Evolutionary conservation across 2,888 invertebrate genomes (phyloP).

Genomic region (Lasioglossum morio): DNA sequence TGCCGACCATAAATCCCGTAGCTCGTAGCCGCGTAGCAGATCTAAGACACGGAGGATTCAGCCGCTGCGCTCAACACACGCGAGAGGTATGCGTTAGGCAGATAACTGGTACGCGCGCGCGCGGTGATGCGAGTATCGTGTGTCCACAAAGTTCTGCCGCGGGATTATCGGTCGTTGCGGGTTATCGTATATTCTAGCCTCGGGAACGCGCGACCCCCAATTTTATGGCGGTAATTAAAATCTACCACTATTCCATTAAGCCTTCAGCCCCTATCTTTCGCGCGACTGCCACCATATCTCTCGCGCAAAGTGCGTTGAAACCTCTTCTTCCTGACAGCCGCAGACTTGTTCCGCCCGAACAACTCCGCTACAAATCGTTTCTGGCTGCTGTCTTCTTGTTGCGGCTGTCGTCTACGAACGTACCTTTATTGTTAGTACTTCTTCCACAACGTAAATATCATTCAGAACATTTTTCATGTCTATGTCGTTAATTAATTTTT

Average conservation of each 20-base stretch:
- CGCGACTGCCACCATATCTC: not conserved
- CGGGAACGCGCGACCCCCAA: conserved; percentile 42
- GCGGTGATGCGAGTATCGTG: conserved; percentile 34
- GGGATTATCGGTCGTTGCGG: conserved; percentile 33
- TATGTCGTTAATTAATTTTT: not conserved
- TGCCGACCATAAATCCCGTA: conserved; percentile 33
- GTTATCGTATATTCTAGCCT: conserved; percentile 34
- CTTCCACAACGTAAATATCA: not conserved
- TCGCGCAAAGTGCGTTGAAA: not conserved
- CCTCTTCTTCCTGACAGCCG: not conserved
- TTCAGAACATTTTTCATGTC: not conserved
- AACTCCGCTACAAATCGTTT: conserved; percentile 2
- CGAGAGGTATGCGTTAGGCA: conserved; percentile 32
- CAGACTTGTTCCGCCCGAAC: not conserved
- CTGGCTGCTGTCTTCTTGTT: conserved; percentile 2
- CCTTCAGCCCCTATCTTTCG: conserved; percentile 11
- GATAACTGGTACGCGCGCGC: conserved; percentile 30
- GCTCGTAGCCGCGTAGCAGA: conserved; percentile 44
- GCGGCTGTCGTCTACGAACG: not conserved
- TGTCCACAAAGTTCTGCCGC: conserved; percentile 48
- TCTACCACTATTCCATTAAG: conserved; percentile 38
- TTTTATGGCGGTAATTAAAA: conserved; percentile 57
- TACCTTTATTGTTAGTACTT: not conserved
- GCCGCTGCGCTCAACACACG: conserved; percentile 22
- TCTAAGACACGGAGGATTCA: conserved; percentile 42